These are phyloP conservation scores for Acanthosepion esculentum DNA, from an alignment of 2,888 invertebrate species.

Conservation along the genomic window DNA sequence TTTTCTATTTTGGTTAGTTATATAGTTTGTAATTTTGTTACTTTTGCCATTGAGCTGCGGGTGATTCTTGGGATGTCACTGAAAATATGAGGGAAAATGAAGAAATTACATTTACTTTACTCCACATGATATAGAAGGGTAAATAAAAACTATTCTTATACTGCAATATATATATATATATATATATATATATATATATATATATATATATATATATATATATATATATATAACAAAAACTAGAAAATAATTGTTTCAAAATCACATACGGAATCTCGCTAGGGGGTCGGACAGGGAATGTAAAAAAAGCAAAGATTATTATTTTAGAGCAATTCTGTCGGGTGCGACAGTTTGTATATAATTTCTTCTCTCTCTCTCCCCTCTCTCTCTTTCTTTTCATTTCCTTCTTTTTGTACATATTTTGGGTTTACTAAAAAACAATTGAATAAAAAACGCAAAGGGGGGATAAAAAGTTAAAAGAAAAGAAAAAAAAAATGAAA, in stretches of 20 bases:
- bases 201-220: too few species aligned
- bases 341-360: background rate
- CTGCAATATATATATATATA: background rate
- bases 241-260: background rate
- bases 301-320: background rate
- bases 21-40: background rate
- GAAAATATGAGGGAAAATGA: background rate
- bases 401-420: too few species aligned
- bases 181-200: background rate
- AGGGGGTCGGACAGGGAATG: background rate
- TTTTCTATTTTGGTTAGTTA: background rate
- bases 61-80: background rate
- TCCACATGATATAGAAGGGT: background rate
- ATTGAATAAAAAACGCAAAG: too few species aligned
- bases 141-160: background rate
- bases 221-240: too few species aligned
- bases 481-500: background rate
- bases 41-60: background rate
- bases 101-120: background rate
- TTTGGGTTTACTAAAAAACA: too few species aligned
- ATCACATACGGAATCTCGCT: background rate
- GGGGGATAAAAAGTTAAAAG: too few species aligned
- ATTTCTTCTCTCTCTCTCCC: too few species aligned
- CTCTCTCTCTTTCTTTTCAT: too few species aligned
- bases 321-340: background rate